Percentiles rank a stretch among this genome's conserved stretches.
Evolutionary conservation across 2,113 vertebrate genomes (phyloP).

Genomic region (Papio anubis): DNA sequence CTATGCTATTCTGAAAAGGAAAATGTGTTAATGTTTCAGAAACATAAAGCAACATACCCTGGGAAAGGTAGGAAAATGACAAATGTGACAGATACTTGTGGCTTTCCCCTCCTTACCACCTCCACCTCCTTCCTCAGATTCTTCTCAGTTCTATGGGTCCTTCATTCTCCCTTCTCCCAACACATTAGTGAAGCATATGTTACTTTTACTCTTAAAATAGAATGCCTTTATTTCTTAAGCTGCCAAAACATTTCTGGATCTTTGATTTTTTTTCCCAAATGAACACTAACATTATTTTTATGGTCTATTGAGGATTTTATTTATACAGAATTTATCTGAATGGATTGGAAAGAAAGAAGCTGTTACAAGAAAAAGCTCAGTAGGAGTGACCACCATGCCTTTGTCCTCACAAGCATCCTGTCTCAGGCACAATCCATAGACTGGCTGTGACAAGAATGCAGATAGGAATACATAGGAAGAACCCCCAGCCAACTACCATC

Average conservation of each 20-base stretch:
- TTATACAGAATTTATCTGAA: neutral
- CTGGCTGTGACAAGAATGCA: neutral
- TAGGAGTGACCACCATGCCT: neutral
- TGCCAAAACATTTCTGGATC: conserved; percentile 14
- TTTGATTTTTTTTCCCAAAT: neutral
- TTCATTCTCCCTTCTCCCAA: neutral
- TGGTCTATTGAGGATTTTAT: neutral
- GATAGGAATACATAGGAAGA: neutral
- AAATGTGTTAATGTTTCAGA: neutral
- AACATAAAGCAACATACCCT: neutral
- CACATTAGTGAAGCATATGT: neutral
- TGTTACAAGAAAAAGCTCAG: neutral
- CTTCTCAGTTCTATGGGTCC: neutral
- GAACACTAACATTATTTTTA: neutral
- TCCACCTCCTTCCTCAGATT: neutral
- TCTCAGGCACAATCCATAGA: neutral
- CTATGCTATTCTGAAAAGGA: neutral
- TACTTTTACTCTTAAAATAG: neutral
- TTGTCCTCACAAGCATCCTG: neutral
- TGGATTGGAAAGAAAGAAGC: neutral
- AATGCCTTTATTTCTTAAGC: neutral
- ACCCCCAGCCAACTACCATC: no score
- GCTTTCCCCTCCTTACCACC: neutral
- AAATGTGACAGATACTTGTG: neutral
- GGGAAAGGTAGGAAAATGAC: neutral